These are phyloP conservation scores for Tinamus major DNA, from an alignment of 2,797 vertebrate genomes.

Conservation along the genomic window DNA sequence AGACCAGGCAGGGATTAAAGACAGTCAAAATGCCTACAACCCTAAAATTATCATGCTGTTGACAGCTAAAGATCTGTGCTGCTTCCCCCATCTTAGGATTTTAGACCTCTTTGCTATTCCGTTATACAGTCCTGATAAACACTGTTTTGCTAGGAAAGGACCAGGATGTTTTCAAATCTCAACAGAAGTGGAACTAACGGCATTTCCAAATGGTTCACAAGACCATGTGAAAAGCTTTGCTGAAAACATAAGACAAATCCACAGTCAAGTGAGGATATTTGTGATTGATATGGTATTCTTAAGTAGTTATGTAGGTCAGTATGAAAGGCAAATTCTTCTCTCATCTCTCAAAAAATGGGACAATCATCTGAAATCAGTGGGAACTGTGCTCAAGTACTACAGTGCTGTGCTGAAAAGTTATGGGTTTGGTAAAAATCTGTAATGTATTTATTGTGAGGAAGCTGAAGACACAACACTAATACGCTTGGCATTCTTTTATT, in stretches of 20 bases:
- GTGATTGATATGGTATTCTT: background rate
- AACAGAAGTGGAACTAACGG: background rate
- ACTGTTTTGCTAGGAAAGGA: background rate
- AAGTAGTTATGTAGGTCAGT: background rate
- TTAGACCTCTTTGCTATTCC: background rate
- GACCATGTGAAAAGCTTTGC: background rate
- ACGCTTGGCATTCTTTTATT: background rate
- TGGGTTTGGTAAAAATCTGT: background rate
- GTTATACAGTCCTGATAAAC: background rate
- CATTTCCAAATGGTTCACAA: background rate
- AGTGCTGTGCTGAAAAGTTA: background rate
- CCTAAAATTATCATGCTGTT: background rate
- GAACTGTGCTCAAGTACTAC: background rate
- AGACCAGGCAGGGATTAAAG: background rate
- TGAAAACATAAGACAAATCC: background rate
- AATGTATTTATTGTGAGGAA: background rate
- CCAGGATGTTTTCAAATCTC: background rate
- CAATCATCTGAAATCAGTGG: constrained; percentile 18
- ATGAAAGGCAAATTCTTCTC: background rate
- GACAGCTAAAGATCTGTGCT: background rate
- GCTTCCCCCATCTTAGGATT: background rate
- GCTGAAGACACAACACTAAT: background rate
- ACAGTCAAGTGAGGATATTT: background rate
- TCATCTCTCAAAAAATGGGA: background rate
- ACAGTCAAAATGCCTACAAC: background rate